Percentiles rank a stretch among this genome's conserved stretches.
Conservation (phyloP, 2,888 invertebrate genomes). For the Cantharis nigra region DNA sequence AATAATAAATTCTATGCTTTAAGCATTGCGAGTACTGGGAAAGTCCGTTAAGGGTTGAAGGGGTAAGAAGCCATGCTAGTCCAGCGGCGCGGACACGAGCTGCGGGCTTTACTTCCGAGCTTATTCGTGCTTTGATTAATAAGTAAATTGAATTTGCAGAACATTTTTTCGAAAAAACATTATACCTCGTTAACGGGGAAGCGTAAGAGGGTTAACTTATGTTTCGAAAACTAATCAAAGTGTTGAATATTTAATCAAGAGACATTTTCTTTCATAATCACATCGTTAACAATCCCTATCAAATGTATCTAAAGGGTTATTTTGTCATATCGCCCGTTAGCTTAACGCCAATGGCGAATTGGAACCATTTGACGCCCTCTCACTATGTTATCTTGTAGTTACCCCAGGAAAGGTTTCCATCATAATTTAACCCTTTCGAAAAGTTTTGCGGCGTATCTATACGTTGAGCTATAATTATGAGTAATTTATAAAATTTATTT, state of each 20-base stretch:
- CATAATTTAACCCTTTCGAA: constrained; percentile 48
- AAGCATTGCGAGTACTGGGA: constrained; percentile 26
- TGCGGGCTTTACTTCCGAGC: constrained; percentile 36
- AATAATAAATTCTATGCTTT: constrained; percentile 50
- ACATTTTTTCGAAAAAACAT: not conserved
- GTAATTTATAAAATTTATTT: constrained; percentile 23
- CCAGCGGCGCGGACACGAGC: constrained; percentile 61
- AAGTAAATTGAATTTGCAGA: not conserved
- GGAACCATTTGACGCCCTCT: constrained; percentile 50
- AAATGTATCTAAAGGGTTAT: constrained; percentile 50
- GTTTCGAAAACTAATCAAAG: constrained; percentile 17
- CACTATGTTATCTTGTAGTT: constrained; percentile 52
- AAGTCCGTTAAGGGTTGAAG: constrained; percentile 43
- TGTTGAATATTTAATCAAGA: constrained; percentile 19
- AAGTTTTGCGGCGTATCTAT: constrained; percentile 31
- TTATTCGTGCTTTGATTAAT: not conserved
- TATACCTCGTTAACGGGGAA: not conserved
- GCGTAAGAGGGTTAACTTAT: not conserved
- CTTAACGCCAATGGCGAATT: constrained; percentile 51
- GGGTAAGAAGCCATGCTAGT: constrained; percentile 61
- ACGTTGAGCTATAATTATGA: constrained; percentile 39
- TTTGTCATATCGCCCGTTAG: constrained; percentile 45
- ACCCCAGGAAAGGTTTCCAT: constrained; percentile 46
- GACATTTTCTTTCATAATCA: constrained; percentile 54
- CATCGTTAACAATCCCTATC: constrained; percentile 54